phyloP scores from a whole-genome alignment of 2,113 vertebrate species.

The Symphodus melops region DNA sequence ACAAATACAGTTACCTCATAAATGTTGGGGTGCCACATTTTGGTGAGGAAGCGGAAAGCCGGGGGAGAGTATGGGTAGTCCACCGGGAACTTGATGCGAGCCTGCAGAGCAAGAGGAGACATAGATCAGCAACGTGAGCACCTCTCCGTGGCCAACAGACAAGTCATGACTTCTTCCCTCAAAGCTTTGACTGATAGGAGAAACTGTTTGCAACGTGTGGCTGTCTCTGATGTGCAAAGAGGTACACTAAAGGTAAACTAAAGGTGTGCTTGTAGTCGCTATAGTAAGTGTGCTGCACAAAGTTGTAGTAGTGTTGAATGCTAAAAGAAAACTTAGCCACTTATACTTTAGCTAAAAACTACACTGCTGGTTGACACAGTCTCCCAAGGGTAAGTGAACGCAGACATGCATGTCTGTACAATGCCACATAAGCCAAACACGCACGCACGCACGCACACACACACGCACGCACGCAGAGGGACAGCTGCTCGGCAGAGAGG shows the following conservation, averaged over 20 bases:
- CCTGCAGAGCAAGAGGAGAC: conserved; percentile 77
- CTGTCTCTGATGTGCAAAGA: neutral
- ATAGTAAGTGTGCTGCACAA: neutral
- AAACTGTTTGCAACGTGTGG: neutral
- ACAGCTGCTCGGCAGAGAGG: neutral
- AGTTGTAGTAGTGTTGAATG: neutral
- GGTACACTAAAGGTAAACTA: neutral
- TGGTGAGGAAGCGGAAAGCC: conserved; percentile 94
- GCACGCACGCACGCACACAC: neutral
- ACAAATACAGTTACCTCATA: conserved; percentile 86
- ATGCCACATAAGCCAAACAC: conserved; percentile 1
- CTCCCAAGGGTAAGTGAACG: conserved; percentile 19
- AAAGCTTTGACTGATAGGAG: neutral
- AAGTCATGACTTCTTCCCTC: conserved; percentile 23
- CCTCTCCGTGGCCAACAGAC: neutral
- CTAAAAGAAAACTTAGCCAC: neutral
- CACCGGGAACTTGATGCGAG: conserved; percentile 93
- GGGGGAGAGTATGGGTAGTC: conserved; percentile 98
- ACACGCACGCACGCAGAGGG: neutral
- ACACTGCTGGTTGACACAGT: neutral
- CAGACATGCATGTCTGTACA: conserved; percentile 13
- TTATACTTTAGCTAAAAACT: conserved; percentile 6
- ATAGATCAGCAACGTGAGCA: conserved; percentile 22
- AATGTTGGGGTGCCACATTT: conserved; percentile 99
- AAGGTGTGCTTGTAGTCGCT: neutral